Percentiles rank a stretch among this genome's conserved stretches.
Evolutionary conservation across 2,888 invertebrate species (phyloP).

Genomic region (Toxonevra muliebris): DNA sequence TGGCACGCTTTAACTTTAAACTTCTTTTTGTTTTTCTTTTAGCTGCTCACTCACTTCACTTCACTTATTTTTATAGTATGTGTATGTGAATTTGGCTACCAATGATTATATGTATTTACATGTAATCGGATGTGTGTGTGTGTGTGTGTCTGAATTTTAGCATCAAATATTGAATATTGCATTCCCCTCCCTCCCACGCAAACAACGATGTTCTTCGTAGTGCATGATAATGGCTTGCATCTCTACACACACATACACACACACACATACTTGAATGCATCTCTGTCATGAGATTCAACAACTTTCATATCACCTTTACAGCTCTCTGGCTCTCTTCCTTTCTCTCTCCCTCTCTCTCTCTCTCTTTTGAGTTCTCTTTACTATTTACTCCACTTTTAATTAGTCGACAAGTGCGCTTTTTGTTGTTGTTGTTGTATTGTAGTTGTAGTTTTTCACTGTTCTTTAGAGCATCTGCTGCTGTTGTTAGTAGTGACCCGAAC

Average conservation of each 20-base stretch:
- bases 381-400: constrained; percentile 26
- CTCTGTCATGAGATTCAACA: background rate
- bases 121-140: background rate
- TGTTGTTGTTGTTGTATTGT: constrained; percentile 8
- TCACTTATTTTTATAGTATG: background rate
- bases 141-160: background rate
- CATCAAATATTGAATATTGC: constrained; percentile 11
- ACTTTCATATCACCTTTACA: no score
- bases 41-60: constrained; percentile 20
- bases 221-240: background rate
- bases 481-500: background rate
- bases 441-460: background rate
- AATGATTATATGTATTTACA: background rate
- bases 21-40: constrained; percentile 8
- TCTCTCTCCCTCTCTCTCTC: no score
- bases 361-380: constrained; percentile 9
- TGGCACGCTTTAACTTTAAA: background rate
- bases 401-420: constrained; percentile 17
- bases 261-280: background rate
- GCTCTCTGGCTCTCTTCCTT: no score
- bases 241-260: no score
- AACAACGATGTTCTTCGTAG: background rate
- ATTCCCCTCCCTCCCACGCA: background rate
- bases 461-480: constrained; percentile 6
- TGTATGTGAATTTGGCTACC: background rate